Conservation (phyloP, 2,888 invertebrate species). For the Phyto melanocephala region DNA sequence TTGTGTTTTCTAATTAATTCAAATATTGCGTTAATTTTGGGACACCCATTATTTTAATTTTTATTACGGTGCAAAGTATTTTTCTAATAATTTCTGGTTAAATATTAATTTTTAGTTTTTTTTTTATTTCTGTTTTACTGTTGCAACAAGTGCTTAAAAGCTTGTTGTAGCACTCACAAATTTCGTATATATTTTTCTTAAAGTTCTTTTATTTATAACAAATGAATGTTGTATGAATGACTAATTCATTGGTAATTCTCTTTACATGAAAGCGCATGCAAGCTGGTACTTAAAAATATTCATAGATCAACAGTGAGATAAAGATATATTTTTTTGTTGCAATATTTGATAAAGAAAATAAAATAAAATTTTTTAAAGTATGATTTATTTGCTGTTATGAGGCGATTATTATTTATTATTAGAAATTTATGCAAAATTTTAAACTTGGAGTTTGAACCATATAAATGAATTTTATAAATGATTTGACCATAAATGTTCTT, state of each 20-base stretch:
- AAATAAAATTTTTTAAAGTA: not conserved
- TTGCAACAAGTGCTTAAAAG: conserved; percentile 60
- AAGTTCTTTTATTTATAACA: conserved; percentile 34
- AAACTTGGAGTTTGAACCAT: no score
- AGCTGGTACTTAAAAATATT: conserved; percentile 18
- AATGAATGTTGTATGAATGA: conserved; percentile 55
- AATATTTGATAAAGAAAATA: conserved; percentile 16
- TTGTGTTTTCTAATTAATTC: no score
- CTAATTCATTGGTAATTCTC: conserved; percentile 53
- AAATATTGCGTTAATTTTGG: no score
- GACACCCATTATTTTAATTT: no score
- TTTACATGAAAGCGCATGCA: conserved; percentile 17
- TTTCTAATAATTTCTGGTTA: not conserved
- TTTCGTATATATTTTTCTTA: no score
- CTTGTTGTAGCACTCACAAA: no score
- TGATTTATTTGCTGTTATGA: conserved; percentile 17
- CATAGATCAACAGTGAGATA: conserved; percentile 27
- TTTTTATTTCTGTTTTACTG: conserved; percentile 2
- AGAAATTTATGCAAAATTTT: no score
- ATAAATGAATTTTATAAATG: no score
- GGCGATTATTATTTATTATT: no score
- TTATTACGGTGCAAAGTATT: no score
- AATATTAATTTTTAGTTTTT: conserved; percentile 15
- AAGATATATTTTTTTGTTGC: conserved; percentile 14
- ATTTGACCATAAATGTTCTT: no score